Base-by-base conservation (phyloP, 2,113 vertebrate genomes). In the Trinectes maculatus region DNA sequence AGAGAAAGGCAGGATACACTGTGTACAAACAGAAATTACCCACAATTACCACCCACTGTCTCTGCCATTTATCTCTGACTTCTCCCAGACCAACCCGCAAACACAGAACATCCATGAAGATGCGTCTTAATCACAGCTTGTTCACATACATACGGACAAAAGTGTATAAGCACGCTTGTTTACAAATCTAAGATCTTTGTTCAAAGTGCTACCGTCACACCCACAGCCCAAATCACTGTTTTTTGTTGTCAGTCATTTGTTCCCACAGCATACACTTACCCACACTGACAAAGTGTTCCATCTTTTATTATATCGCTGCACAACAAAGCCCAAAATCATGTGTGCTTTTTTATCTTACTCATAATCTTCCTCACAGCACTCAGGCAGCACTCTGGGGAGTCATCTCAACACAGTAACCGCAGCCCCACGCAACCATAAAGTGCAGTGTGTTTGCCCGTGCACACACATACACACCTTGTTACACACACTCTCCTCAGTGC, bases 251-350 rank as follows among this genome's bases (percentile, higher is more conserved):
- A 87, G 80, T 87, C 85, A 85, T 75, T 83, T 65, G 44, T 62
- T 86, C 80, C 75, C 76, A 55, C 84, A 89, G 84, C 89, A 89
- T 80, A 79, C 86, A 91, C 88, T 89, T 87, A 81, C 57, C 33
- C 71, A 43, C 69, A 21, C 68, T 25, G 67, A 82, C 83, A 85
- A 67, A 86, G 80, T 82, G 43, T 77, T 75, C 71, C 82, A 71
- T 77, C 85, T 88, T 88, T 88, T 82, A 87, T 85, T 73, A 85
- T 89, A 74, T 80, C 63, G 73, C 69, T 53, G 21, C 79, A 80
- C 80, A 86, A 89, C 86, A 86, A 86, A 89, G 85, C 85, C 74
- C 73, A 76, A 83, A 89, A 81, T 85, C 86, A 80, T 80, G 80
- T 75, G 73, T 64, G 79, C 85, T 78, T 77, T 24, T 88, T 82